Percentiles rank a stretch among this genome's conserved stretches.
Evolutionary conservation across 2,797 vertebrate species (phyloP).

Genomic region (Cynopterus sphinx): DNA sequence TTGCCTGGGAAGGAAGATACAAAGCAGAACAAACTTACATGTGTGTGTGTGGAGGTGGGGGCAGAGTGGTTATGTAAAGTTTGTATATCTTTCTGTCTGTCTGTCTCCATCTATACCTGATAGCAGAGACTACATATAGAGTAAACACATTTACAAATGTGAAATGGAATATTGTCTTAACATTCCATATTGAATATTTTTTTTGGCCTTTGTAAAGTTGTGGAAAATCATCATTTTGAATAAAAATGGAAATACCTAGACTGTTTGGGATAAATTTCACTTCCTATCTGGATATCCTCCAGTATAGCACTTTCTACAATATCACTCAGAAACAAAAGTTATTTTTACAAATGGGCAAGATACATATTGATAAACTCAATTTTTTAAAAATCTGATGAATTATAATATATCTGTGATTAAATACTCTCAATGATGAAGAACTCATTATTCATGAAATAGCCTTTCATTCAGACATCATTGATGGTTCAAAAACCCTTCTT

Average conservation of each 20-base stretch:
- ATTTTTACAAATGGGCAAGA: background rate
- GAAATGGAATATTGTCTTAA: background rate
- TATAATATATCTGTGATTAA: background rate
- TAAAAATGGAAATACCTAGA: background rate
- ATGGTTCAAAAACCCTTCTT: background rate
- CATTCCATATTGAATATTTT: background rate
- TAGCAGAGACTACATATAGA: background rate
- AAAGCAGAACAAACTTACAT: background rate
- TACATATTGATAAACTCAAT: background rate
- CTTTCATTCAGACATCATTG: background rate
- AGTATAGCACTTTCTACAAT: background rate
- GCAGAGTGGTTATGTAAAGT: background rate
- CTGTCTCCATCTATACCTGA: background rate
- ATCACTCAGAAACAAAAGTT: background rate
- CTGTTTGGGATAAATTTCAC: background rate
- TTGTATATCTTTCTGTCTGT: background rate
- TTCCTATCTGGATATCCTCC: background rate
- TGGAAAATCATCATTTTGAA: background rate
- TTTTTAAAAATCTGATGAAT: background rate
- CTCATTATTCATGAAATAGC: background rate
- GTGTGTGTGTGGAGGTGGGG: background rate
- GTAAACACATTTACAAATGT: background rate
- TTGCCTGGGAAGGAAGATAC: background rate
- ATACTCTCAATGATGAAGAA: background rate
- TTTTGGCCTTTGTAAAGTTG: background rate